Evolutionary conservation across 2,888 invertebrate genomes (phyloP), one percentile per base, ranked within the genome.

Genomic region (Metopia argyrocephala): DNA sequence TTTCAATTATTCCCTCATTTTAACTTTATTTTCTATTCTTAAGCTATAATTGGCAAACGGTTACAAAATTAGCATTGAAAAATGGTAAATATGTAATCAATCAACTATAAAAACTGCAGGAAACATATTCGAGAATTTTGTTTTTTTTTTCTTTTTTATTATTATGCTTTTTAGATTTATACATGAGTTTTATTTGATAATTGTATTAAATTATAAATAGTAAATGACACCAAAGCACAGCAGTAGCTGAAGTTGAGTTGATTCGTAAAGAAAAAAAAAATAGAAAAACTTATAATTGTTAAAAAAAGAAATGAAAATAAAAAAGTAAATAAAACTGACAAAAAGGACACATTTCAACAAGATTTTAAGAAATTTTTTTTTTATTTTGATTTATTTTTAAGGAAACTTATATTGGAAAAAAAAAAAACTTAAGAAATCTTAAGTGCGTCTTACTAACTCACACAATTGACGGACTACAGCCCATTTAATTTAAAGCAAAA

Each of bases 171-270:
- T 76, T 20, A 73, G 66, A 73, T 31, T 70, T 65, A 68, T 79
- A 76, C 74, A 78, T 76, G 81, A 83, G 69, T 83, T 85, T 83
- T 84, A 83, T 85, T 85, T 84, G 83, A 84, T 85, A 84, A 85
- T 85, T 85, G 85, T 83, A 84, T 84, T 84, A 85, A 85, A 84
- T 85, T 84, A 84, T 83, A 84, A 83, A 74, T 81, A 80, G 81
- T 82, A 82, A 82, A 79, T 79, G 79, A 82, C 78, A 82, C 78
- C 78, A 78, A 68, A 38, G 70, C 57, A 57, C 73, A 76, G 54
- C 45, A 65, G 38, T 38, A 46, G 46, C 46, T 23, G 12, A 12
- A 23, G 6, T 31, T 27, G 45, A 38, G 57, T 38, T 31, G 25
- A 64, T 46, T 76, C 62, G 69, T 54, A 54, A 56, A 54, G n/a